Evolutionary conservation across 2,113 vertebrate species (phyloP).

Genomic region (Xenopus laevis): DNA sequence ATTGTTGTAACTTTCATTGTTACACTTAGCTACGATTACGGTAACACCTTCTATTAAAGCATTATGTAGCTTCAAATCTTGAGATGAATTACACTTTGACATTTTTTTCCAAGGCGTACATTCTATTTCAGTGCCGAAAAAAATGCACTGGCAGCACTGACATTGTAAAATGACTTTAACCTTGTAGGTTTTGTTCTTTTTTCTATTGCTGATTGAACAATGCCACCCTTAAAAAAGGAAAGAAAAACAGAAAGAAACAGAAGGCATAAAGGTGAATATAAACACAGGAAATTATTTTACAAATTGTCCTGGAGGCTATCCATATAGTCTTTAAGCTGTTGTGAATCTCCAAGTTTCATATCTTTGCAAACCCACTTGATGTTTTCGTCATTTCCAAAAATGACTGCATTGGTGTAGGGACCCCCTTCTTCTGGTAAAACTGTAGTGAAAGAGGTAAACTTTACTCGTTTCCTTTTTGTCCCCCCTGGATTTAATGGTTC

Average conservation of each 20-base stretch:
- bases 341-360: conserved; percentile 83
- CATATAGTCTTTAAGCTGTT: conserved; percentile 93
- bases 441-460: conserved; percentile 94
- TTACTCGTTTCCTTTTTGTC: conserved; percentile 88
- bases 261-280: conserved; percentile 84
- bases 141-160: conserved; percentile 9
- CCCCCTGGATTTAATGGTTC: conserved; percentile 77
- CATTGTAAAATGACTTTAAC: conserved; percentile 40
- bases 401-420: conserved; percentile 83
- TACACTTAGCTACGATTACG: conserved; percentile 4
- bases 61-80: neutral
- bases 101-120: conserved; percentile 1
- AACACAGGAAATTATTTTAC: conserved; percentile 73
- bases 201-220: conserved; percentile 66
- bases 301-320: conserved; percentile 95
- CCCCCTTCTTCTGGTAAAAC: conserved; percentile 85
- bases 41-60: neutral
- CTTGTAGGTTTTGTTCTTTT: conserved; percentile 43
- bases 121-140: conserved; percentile 11
- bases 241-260: conserved; percentile 54
- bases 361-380: conserved; percentile 98
- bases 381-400: conserved; percentile 85
- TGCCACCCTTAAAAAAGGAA: conserved; percentile 53
- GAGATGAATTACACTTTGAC: neutral
- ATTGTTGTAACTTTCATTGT: neutral